These are phyloP conservation scores for Drosophila nannoptera DNA, from an alignment of 1,140 invertebrate genomes.

Conservation along the genomic window DNA sequence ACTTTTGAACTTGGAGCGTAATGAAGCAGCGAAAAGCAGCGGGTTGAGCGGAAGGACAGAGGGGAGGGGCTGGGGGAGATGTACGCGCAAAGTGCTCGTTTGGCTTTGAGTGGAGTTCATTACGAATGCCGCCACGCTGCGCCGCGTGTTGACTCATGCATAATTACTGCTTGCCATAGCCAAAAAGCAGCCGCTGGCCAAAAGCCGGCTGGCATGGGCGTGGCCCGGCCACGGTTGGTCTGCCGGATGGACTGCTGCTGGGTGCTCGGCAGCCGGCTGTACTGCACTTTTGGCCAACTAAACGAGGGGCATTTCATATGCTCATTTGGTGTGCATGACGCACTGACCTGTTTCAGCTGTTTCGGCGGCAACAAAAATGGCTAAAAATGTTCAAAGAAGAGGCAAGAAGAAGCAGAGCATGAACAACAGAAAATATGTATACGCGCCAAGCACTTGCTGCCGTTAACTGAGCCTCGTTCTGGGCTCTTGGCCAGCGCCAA, in stretches of 20 bases:
- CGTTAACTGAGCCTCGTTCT: conserved; percentile 41
- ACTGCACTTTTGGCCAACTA: conserved; percentile 14
- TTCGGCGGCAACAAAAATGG: conserved; percentile 61
- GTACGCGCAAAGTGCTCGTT: conserved; percentile 59
- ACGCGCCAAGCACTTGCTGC: conserved; percentile 58
- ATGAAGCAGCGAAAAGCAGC: conserved; percentile 21
- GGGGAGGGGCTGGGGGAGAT: neutral
- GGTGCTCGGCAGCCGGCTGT: neutral
- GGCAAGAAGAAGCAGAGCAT: neutral
- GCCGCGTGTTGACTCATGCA: conserved; percentile 74
- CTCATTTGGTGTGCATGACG: conserved; percentile 72
- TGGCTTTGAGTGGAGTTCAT: conserved; percentile 74
- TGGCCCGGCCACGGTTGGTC: neutral
- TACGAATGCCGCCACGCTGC: conserved; percentile 64
- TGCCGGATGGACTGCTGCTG: too few relatives aligned
- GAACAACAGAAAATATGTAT: conserved; percentile 30
- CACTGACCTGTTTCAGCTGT: conserved; percentile 74
- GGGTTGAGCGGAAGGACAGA: neutral
- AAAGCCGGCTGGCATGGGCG: neutral
- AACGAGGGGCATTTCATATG: conserved; percentile 50
- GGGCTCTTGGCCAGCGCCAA: conserved; percentile 18
- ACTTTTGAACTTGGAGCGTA: conserved; percentile 62
- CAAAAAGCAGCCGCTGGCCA: conserved; percentile 9
- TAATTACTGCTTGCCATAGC: conserved; percentile 65
- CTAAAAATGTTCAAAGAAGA: neutral